These are phyloP conservation scores for Polydrusus pterygomalis DNA, from an alignment of 2,888 invertebrate species.

Conservation along the genomic window DNA sequence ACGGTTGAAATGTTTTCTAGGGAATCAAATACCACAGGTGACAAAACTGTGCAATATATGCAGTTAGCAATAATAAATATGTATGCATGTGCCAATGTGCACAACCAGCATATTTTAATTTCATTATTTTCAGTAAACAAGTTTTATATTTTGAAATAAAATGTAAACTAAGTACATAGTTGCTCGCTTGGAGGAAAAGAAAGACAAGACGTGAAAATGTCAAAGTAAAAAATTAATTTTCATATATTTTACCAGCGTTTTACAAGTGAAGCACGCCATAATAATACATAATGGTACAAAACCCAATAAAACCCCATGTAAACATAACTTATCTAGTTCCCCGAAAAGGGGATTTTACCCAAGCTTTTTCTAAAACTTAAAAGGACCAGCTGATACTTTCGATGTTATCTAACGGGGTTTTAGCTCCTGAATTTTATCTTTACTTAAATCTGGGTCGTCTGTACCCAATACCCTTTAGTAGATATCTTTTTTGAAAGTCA, in stretches of 20 bases:
- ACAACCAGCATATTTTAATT: neutral
- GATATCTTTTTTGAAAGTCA: neutral
- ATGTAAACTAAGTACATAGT: too few relatives aligned
- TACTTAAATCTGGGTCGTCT: neutral
- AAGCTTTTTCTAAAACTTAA: neutral
- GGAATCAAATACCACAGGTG: neutral
- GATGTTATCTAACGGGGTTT: neutral
- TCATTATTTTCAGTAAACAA: neutral
- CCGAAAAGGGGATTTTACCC: neutral
- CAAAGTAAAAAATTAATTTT: too few relatives aligned
- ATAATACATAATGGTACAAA: neutral
- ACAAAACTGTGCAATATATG: neutral
- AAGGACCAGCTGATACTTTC: neutral
- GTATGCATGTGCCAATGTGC: neutral
- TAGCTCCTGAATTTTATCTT: conserved; percentile 9
- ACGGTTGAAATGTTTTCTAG: conserved; percentile 5
- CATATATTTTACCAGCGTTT: too few relatives aligned
- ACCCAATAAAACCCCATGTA: neutral
- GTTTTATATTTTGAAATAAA: neutral
- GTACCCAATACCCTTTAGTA: neutral
- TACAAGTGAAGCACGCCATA: too few relatives aligned
- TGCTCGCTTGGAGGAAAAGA: too few relatives aligned
- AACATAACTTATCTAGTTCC: neutral
- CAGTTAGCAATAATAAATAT: neutral
- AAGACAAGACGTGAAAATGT: too few relatives aligned